Base-by-base conservation (phyloP, 2,797 vertebrate genomes). In the Coranthus polyacanthus region DNA sequence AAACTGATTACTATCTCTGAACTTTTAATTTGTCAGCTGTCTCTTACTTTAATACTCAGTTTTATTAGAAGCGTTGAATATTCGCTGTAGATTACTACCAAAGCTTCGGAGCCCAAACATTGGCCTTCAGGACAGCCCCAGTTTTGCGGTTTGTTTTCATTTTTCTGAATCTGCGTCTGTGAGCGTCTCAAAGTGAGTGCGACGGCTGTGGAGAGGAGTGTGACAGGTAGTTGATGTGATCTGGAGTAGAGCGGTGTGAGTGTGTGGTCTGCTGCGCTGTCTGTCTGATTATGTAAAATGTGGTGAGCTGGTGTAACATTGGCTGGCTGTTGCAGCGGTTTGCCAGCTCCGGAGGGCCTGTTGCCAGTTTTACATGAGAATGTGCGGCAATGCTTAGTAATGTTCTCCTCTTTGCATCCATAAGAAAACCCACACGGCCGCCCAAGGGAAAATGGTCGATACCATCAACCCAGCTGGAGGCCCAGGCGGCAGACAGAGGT, bases 391-490 rank as follows among this genome's bases (percentile, higher is more conserved):
- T 37, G 76, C 77, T 59, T 83, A 36, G 67, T 80, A 79, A 85
- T 70, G 79, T 51, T 66, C 72, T 68, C 61, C 62, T 75, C 54
- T 80, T 42, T 62, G 49, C 68, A 77, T 87, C 82, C 86, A 67
- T 77, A 89, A 89, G 86, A 87, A 89, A 92, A 85, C 83, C 84
- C 82, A 85, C 86, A 85, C 85, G 75, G 32, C 85, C 47, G 60
- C 83, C 76, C 72, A 6, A 62, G 88, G 88, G 86, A 83, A 88
- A 81, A 60, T 76, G 88, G 91, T 93, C 88, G 76, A 94, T 93
- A 91, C 83, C 87, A 90, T 93, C 92, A 91, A 88, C 89, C 65
- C 89, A 92, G 91, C 88, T 88, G 91, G 92, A 84, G 85, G 75
- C 85, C 73, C 37, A 10, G 73, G 77, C 80, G 20, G 80, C 79